Evolutionary conservation across 2,888 invertebrate species (phyloP).

Genomic region (Cosmia pyralina): DNA sequence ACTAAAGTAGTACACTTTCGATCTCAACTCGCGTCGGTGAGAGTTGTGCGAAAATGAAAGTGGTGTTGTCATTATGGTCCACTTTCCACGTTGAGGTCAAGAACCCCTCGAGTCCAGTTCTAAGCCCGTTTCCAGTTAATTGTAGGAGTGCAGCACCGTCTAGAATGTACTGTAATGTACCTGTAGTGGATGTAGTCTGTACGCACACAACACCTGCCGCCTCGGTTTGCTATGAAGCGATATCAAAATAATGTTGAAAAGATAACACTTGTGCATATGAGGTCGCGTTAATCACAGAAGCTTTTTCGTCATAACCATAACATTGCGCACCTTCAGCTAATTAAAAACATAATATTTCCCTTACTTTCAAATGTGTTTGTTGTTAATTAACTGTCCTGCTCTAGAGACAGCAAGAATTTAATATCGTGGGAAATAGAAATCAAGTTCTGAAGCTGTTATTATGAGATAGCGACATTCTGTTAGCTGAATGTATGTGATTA

Average conservation of each 20-base stretch:
- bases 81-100: conserved; percentile 88
- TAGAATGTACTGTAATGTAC: conserved; percentile 40
- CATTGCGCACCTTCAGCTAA: conserved; percentile 28
- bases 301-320: conserved; percentile 37
- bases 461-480: conserved; percentile 17
- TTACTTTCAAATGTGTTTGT: conserved; percentile 45
- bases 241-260: conserved; percentile 31
- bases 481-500: conserved; percentile 30
- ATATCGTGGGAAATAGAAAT: conserved; percentile 57
- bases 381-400: conserved; percentile 35
- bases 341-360: conserved; percentile 32
- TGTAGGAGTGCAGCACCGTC: conserved; percentile 72
- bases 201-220: conserved; percentile 9
- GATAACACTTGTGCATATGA: conserved; percentile 26
- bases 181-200: conserved; percentile 19
- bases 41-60: conserved; percentile 92
- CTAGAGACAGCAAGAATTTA: conserved; percentile 26
- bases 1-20: conserved; percentile 89
- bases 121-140: conserved; percentile 79
- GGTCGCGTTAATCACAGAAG: conserved; percentile 31
- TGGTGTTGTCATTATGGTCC: conserved; percentile 89
- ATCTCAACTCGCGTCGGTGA: conserved; percentile 87
- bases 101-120: conserved; percentile 81
- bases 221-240: conserved; percentile 19
- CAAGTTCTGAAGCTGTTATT: conserved; percentile 25